Base-by-base conservation (phyloP, 2,888 invertebrate species). In the Scaptomyza parva region DNA sequence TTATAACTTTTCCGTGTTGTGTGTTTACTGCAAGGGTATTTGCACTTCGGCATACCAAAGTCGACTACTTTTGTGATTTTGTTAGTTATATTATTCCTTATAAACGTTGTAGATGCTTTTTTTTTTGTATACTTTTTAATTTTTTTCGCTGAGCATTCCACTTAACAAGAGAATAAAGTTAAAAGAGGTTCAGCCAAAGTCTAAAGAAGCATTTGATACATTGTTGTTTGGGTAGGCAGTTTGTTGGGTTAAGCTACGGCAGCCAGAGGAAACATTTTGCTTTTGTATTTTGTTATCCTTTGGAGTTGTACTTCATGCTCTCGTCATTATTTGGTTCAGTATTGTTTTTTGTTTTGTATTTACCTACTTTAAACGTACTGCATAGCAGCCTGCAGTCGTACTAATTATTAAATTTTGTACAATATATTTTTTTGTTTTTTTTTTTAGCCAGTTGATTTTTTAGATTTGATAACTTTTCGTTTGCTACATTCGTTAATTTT, bases 131-230 rank as follows among this genome's bases (percentile, higher is more conserved):
- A 20, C 18, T 41, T 6, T 28, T 37, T 33, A 8, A 18, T 3
- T 57, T 18, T 2, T 57, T 54, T 48, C 30, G 43, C 24, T 44
- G 20, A 52, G 40, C 51, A 58, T 54, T 63, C 37, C 47, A 62
- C 18, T 60, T 54, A 50, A 58, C 40, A 48, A 47, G 37, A 20
- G 24, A 59, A 54, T 28, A 11, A 33, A 61, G 39, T 47, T 17
- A 48, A 70, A 63, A 74, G 12, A 80, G 86, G 76, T 88, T 83
- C 83, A 83, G 88, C 88, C 88, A 88, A 86, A 76, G 64, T 78
- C 85, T 84, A 86, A 61, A 58, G 47, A 84, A 84, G 71, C 74
- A 51, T 41, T 59, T 65, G 18, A 68, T 65, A 66, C 43, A 47
- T 45, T 65, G 30, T 40, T 57, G 39, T 22, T 30, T 57, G 39